Evolutionary conservation across 2,797 vertebrate species (phyloP).

Genomic region (Diplodus puntazzo): DNA sequence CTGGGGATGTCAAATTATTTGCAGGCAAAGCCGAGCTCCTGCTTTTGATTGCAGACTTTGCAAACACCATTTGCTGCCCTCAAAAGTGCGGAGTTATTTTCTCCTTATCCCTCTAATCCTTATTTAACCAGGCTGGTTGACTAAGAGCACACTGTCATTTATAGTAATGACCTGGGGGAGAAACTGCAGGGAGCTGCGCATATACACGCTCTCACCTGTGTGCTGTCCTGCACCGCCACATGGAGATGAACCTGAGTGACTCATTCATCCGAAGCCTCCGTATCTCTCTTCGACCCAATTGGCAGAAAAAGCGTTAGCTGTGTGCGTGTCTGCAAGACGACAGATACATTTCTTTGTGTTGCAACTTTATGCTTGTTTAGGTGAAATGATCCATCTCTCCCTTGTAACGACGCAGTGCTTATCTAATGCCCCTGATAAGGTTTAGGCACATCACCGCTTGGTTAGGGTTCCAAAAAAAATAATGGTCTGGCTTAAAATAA

Average conservation of each 20-base stretch:
- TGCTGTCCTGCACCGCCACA: constrained; percentile 9
- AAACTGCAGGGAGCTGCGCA: constrained; percentile 49
- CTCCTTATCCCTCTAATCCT: constrained; percentile 71
- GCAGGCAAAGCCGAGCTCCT: constrained; percentile 47
- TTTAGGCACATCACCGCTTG: no score
- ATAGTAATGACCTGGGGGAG: constrained; percentile 65
- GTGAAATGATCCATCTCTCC: no score
- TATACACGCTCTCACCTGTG: constrained; percentile 56
- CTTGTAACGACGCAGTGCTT: no score
- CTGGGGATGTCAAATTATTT: constrained; percentile 55
- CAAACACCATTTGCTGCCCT: constrained; percentile 72
- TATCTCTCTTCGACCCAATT: no score
- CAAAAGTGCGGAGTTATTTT: constrained; percentile 74
- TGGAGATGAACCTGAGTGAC: constrained; percentile 1
- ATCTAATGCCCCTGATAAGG: no score
- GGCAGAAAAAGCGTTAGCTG: no score
- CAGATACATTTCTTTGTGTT: no score
- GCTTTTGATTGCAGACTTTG: constrained; percentile 62
- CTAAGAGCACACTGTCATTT: constrained; percentile 71
- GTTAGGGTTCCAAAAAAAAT: no score
- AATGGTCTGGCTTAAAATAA: no score
- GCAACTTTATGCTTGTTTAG: no score
- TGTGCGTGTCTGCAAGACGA: no score
- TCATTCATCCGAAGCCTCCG: background rate
- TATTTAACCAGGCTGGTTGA: constrained; percentile 75